Percentiles rank a stretch among this genome's conserved stretches.
Evolutionary conservation across 2,888 invertebrate species (phyloP).

Genomic region (Eupithecia insigniata): DNA sequence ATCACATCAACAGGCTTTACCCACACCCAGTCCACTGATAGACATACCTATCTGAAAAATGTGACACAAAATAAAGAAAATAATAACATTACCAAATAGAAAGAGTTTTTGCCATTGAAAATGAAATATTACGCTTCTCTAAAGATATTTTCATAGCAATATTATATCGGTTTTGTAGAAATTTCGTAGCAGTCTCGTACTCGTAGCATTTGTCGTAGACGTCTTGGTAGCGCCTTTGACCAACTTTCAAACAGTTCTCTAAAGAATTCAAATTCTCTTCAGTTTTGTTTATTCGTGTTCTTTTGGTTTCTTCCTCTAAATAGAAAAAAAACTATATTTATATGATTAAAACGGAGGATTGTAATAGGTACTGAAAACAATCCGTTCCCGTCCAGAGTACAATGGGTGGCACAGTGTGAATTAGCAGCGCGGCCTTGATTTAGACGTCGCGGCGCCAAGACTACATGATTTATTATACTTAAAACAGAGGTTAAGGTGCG

Average conservation of each 20-base stretch:
- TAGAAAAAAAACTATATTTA: not conserved
- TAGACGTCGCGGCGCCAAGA: conserved; percentile 27
- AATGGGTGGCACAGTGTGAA: conserved; percentile 11
- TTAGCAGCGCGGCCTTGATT: conserved; percentile 27
- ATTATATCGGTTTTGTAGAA: not conserved
- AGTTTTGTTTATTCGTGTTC: not conserved
- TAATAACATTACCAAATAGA: not conserved
- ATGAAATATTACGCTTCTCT: not conserved
- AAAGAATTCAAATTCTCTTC: not conserved
- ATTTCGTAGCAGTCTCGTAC: not conserved
- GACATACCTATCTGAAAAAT: not conserved
- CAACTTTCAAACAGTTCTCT: not conserved
- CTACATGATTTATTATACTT: conserved; percentile 35
- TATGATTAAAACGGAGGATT: not conserved
- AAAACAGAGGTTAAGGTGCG: conserved; percentile 15
- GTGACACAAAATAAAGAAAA: not conserved
- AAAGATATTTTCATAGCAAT: not conserved
- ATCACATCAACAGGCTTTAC: not conserved
- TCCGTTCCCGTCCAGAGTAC: not conserved
- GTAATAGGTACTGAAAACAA: not conserved
- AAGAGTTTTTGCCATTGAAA: not conserved
- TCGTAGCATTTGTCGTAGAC: not conserved
- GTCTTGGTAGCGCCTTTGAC: not conserved
- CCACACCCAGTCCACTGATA: too few species aligned
- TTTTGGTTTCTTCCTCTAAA: not conserved